Percentiles rank a stretch among this genome's conserved stretches.
Conservation (phyloP, 2,888 invertebrate species). For the Chymomyza amoena region DNA sequence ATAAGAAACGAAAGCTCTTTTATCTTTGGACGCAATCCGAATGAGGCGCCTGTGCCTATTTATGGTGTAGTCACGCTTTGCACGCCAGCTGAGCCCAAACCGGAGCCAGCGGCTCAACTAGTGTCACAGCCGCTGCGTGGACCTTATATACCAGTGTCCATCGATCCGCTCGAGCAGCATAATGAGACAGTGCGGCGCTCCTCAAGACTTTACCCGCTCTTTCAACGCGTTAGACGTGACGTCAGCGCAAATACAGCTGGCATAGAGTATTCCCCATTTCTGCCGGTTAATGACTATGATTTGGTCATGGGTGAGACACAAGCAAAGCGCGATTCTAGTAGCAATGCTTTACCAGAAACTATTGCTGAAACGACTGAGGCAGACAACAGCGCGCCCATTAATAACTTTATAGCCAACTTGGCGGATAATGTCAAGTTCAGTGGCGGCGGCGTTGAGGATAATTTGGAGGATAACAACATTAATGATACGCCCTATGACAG, state of each 20-base stretch:
- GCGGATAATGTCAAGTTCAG: conserved; percentile 77
- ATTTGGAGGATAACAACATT: conserved; percentile 65
- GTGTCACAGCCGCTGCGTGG: conserved; percentile 46
- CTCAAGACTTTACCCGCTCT: conserved; percentile 72
- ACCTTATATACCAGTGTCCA: conserved; percentile 75
- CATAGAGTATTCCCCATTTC: conserved; percentile 23
- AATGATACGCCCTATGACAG: conserved; percentile 33
- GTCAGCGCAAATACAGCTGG: neutral
- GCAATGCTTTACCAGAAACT: conserved; percentile 1
- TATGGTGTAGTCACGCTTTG: conserved; percentile 82
- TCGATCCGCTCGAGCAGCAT: conserved; percentile 66
- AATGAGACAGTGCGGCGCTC: conserved; percentile 71
- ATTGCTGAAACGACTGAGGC: conserved; percentile 29
- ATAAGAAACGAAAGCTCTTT: conserved; percentile 80
- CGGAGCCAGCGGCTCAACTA: conserved; percentile 6
- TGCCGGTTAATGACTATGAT: conserved; percentile 36
- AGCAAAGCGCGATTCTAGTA: conserved; percentile 3
- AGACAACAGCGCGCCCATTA: conserved; percentile 59
- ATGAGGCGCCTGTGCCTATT: conserved; percentile 80
- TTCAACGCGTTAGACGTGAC: conserved; percentile 65
- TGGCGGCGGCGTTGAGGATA: conserved; percentile 57
- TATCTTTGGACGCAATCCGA: conserved; percentile 82
- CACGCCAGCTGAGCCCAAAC: conserved; percentile 7
- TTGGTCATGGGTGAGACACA: conserved; percentile 53
- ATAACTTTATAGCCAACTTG: conserved; percentile 77